Conservation (phyloP, 2,888 invertebrate species). For the Anthoptus insignis region DNA sequence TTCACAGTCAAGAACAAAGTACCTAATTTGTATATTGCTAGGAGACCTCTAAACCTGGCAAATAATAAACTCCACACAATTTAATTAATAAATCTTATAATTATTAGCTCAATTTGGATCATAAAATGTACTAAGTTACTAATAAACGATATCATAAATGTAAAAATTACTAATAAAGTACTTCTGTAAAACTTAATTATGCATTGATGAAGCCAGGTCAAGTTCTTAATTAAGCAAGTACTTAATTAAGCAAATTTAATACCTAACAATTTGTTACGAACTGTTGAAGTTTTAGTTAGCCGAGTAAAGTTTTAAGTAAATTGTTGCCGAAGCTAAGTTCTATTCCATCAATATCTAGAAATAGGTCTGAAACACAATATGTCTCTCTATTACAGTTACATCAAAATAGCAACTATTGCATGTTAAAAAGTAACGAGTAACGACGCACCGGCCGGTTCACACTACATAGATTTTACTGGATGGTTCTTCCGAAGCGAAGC, state of each 20-base stretch:
- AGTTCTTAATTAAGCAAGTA: not conserved
- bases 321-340: not conserved
- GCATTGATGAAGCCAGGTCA: not conserved
- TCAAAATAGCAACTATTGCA: too few species aligned
- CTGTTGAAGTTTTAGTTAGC: not conserved
- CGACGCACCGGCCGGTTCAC: too few species aligned
- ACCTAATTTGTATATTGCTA: too few species aligned
- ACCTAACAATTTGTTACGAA: not conserved
- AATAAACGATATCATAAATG: not conserved
- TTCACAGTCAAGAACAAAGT: too few species aligned
- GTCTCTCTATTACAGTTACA: too few species aligned
- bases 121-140: not conserved
- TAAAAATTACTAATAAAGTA: not conserved
- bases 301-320: not conserved
- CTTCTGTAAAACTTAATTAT: not conserved
- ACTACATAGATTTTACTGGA: too few species aligned
- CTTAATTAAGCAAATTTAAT: constrained; percentile 2
- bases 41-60: too few species aligned
- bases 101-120: not conserved
- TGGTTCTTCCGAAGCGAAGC: too few species aligned
- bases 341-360: too few species aligned
- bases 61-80: not conserved
- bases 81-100: too few species aligned
- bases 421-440: too few species aligned
- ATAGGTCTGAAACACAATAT: too few species aligned